These are phyloP conservation scores for Zaprionus vittiger DNA, from an alignment of 1,140 invertebrate species.

Conservation along the genomic window DNA sequence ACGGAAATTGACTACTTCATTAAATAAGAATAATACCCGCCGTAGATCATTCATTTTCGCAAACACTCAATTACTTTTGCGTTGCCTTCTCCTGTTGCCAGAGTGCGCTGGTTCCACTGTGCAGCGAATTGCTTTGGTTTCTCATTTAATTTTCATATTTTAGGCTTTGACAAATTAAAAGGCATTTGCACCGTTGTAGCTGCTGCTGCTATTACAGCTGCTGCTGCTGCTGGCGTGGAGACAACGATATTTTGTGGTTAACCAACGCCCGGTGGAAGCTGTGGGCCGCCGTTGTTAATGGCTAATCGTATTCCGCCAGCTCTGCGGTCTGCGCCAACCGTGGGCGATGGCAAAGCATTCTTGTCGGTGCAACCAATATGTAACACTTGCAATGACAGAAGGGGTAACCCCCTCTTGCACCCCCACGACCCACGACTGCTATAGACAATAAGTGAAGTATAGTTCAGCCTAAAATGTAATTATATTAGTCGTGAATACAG, in stretches of 20 bases:
- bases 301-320: conserved; percentile 68
- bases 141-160: conserved; percentile 83
- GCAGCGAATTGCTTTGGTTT: conserved; percentile 69
- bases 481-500: not conserved
- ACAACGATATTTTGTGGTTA: conserved; percentile 79
- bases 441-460: not conserved
- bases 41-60: not conserved
- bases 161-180: conserved; percentile 83
- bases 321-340: conserved; percentile 34
- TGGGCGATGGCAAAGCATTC: conserved; percentile 47
- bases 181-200: conserved; percentile 79
- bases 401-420: not conserved
- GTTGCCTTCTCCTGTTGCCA: not conserved
- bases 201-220: conserved; percentile 27
- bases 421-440: no score
- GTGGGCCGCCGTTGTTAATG: conserved; percentile 74
- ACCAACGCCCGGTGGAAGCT: conserved; percentile 74
- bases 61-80: not conserved
- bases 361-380: conserved; percentile 8
- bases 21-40: conserved; percentile 3
- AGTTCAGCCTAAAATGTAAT: not conserved
- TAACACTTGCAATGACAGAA: not conserved
- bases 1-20: not conserved
- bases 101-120: conserved; percentile 50
- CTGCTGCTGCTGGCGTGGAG: conserved; percentile 22